Evolutionary conservation across 2,797 vertebrate species (phyloP).

Genomic region (Oryzias sinensis): DNA sequence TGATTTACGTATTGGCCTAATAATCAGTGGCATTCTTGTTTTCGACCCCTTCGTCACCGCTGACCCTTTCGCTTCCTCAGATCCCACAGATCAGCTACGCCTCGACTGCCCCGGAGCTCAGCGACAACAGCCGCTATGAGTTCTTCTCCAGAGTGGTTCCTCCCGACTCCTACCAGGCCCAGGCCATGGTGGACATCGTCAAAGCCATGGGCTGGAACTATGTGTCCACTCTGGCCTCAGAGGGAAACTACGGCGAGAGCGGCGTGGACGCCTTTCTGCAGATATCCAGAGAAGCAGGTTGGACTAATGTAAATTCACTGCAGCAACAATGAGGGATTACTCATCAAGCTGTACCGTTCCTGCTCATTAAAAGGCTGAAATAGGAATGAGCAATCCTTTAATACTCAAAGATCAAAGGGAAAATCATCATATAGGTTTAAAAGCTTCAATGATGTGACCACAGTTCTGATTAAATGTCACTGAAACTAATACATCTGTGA

Average conservation of each 20-base stretch:
- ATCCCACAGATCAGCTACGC: conserved; percentile 95
- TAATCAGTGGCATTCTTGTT: conserved; percentile 32
- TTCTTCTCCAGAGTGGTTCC: conserved; percentile 94
- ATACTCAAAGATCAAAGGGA: conserved; percentile 23
- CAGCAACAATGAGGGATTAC: conserved; percentile 30
- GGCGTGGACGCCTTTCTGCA: conserved; percentile 91
- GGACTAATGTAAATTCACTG: conserved; percentile 6
- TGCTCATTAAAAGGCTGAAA: conserved; percentile 44
- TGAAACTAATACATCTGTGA: conserved; percentile 7
- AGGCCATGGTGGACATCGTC: conserved; percentile 93
- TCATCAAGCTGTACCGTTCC: conserved; percentile 25
- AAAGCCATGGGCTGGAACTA: conserved; percentile 94
- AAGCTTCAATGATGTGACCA: conserved; percentile 23
- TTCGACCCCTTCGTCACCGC: conserved; percentile 11
- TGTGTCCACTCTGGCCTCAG: conserved; percentile 88
- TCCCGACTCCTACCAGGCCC: conserved; percentile 91
- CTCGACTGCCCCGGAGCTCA: conserved; percentile 91
- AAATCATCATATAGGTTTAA: conserved; percentile 27
- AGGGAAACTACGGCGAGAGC: conserved; percentile 93
- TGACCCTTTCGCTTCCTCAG: conserved; percentile 59
- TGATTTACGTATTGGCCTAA: conserved; percentile 33
- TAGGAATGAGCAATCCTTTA: conserved; percentile 36
- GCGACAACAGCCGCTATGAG: conserved; percentile 89
- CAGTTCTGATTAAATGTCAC: conserved; percentile 13
- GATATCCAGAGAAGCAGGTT: conserved; percentile 90